phyloP scores from a whole-genome alignment of 2,113 vertebrate genomes.

The Labeo rohita region DNA sequence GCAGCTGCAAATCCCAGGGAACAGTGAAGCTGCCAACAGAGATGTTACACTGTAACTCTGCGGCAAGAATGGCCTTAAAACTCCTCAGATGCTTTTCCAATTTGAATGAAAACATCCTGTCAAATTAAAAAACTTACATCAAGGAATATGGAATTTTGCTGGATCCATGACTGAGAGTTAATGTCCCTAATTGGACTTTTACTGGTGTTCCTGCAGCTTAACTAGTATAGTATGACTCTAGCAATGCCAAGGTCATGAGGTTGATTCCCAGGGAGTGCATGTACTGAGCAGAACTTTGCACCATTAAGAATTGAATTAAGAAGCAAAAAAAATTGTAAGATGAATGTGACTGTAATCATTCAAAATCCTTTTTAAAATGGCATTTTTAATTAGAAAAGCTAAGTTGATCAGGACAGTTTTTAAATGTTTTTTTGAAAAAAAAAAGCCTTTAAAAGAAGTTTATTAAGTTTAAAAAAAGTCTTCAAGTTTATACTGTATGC shows the following conservation, averaged over 20 bases:
- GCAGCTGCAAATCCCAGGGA: slow-evolving; percentile 57
- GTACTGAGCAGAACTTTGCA: too few relatives aligned
- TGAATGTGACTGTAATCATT: neutral
- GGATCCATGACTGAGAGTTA: neutral
- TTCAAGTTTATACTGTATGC: neutral
- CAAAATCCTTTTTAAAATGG: neutral
- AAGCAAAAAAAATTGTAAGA: neutral
- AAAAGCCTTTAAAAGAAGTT: neutral
- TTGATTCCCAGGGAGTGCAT: neutral
- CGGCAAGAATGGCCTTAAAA: neutral
- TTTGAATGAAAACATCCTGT: slow-evolving; percentile 7
- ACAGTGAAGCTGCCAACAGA: neutral
- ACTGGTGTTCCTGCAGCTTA: slow-evolving; percentile 1
- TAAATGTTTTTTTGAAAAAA: neutral
- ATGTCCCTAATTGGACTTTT: slow-evolving; percentile 9
- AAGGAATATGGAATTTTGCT: neutral
- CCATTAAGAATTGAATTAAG: neutral
- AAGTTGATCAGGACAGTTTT: neutral
- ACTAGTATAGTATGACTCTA: slow-evolving; percentile 16
- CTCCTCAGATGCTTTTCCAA: slow-evolving; percentile 25
- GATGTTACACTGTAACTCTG: neutral
- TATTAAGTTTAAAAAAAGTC: neutral
- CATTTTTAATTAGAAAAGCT: neutral
- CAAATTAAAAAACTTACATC: neutral
- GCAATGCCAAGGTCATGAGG: neutral